Base-by-base conservation (phyloP, 2,888 invertebrate species). In the Euclidia mi region DNA sequence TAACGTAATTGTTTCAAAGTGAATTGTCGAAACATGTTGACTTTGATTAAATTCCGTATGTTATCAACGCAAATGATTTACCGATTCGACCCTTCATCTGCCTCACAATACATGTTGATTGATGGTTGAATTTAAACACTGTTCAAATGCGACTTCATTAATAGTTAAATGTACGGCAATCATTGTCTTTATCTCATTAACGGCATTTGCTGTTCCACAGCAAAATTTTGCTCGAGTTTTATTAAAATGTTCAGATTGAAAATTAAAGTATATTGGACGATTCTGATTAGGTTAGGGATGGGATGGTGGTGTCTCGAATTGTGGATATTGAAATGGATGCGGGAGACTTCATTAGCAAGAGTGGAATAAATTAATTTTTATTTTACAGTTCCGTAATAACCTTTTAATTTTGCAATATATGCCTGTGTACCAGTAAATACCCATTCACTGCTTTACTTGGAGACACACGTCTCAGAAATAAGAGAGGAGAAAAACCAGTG, bases 51-150 rank as follows among this genome's bases (percentile, higher is more conserved):
- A 64, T 56, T 37, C 51, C 56, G 45, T 48, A 41, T 52, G 57
- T 47, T 49, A 44, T 47, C 45, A 38, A 40, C 61, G 44, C 45
- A 41, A 61, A 68, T 71, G 56, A 74, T 64, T 55, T 46, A 42
- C 34, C 52, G 44, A 51, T 58, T 66, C 60, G 42, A 20, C 46
- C 37, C 37, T 35, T 11, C 45, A 35, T 42, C 49, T 18, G 46
- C 40, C 52, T 32, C 53, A 79, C 81, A 80, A 81, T 81, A 53
- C 49, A 49, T 38, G 56, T 66, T 81, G 80, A 81, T 81, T 81
- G 78, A 79, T 78, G 53, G 48, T 34, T 56, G 66, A 79, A 56
- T 68, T 74, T 77, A 80, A 78, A 73, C 68, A 64, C 44, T 38
- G 60, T 70, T 66, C 65, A 62, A 65, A 67, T 58, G 62, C 51